Evolutionary conservation across 2,797 vertebrate genomes (phyloP).

Genomic region (Cirrhinus molitorella): DNA sequence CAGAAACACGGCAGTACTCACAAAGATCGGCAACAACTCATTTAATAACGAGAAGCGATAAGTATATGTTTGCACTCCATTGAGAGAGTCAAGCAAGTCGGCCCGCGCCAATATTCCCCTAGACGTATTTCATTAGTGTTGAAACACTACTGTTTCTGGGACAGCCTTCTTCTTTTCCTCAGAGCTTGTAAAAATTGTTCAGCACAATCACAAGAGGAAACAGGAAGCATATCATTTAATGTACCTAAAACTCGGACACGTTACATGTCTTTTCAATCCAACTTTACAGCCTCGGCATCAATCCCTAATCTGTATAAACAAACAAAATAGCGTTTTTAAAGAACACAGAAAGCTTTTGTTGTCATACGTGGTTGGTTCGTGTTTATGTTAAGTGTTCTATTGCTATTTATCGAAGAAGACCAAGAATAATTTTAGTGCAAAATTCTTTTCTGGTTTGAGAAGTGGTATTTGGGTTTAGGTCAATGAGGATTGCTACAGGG

Average conservation of each 20-base stretch:
- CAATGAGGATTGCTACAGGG: conserved; percentile 64
- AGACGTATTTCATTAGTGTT: conserved; percentile 46
- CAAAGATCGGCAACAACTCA: conserved; percentile 9
- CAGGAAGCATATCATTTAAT: conserved; percentile 71
- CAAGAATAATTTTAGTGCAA: conserved; percentile 85
- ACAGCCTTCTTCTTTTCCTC: conserved; percentile 65
- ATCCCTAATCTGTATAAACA: conserved; percentile 65
- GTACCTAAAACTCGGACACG: conserved; percentile 75
- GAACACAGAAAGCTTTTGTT: conserved; percentile 64
- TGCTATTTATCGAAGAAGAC: conserved; percentile 83
- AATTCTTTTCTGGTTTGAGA: conserved; percentile 83
- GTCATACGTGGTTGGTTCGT: conserved; percentile 62
- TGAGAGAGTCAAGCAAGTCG: neutral
- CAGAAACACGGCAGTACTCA: conserved; percentile 45
- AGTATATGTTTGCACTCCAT: conserved; percentile 11
- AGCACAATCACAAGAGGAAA: conserved; percentile 80
- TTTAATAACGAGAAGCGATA: neutral
- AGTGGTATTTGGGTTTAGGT: conserved; percentile 72
- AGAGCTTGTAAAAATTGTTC: conserved; percentile 67
- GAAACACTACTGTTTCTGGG: conserved; percentile 66
- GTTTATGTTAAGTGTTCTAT: conserved; percentile 76
- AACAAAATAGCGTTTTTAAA: conserved; percentile 68
- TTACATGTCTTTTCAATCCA: conserved; percentile 55
- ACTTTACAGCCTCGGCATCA: conserved; percentile 64
- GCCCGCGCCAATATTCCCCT: neutral